A percentile compares a stretch with the other conserved stretches of the same genome.
These are phyloP conservation scores for Hemibagrus wyckioides DNA, from an alignment of 2,113 vertebrate species.

Conservation along the genomic window DNA sequence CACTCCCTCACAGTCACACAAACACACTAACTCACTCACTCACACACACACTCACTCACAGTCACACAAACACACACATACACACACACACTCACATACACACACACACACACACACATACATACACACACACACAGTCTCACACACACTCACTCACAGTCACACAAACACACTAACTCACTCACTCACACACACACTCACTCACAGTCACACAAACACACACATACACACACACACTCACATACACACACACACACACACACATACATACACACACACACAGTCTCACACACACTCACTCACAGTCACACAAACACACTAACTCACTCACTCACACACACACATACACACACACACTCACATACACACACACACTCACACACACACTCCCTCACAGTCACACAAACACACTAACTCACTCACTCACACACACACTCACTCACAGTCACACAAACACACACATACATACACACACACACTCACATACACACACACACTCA, in stretches of 20 bases:
- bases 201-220: not conserved
- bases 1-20: not conserved
- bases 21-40: not conserved
- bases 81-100: not conserved
- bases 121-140: constrained; percentile 28
- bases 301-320: not conserved
- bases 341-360: not conserved
- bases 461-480: not conserved
- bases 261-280: constrained; percentile 38
- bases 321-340: no score
- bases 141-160: not conserved
- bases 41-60: not conserved
- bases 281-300: not conserved
- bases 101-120: not conserved
- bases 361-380: constrained; percentile 53
- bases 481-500: not conserved
- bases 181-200: constrained; percentile 6
- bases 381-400: not conserved
- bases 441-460: not conserved
- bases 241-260: no score
- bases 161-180: not conserved
- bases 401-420: not conserved
- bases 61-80: not conserved
- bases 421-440: constrained; percentile 40
- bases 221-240: not conserved